Conservation (phyloP, 2,113 vertebrate genomes). For the Phalacrocorax brasilianus region DNA sequence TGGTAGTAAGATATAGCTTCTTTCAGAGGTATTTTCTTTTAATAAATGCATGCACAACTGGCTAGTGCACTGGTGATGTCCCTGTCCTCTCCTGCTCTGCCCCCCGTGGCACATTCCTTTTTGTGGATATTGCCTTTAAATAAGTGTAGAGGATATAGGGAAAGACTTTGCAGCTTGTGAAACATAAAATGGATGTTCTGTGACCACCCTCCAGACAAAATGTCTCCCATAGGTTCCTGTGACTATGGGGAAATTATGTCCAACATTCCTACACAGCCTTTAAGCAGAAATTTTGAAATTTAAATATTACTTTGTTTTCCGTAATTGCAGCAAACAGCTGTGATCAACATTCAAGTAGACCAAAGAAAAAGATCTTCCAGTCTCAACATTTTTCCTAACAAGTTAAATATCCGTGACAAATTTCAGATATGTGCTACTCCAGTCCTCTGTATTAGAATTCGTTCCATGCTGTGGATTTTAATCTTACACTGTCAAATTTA, state of each 20-base stretch:
- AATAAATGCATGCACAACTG: not conserved
- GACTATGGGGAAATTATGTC: not conserved
- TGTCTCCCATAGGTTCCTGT: slow-evolving; percentile 26
- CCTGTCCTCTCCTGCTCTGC: not conserved
- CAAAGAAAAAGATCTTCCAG: slow-evolving; percentile 44
- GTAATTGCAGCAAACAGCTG: slow-evolving; percentile 55
- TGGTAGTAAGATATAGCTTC: not conserved
- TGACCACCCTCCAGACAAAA: slow-evolving; percentile 23
- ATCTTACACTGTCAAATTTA: not conserved
- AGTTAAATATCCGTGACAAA: not conserved
- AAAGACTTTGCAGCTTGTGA: slow-evolving; percentile 1
- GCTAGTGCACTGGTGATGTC: not conserved
- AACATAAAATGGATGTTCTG: slow-evolving; percentile 42
- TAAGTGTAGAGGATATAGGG: not conserved
- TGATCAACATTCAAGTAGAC: slow-evolving; percentile 35
- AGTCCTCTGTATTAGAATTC: not conserved
- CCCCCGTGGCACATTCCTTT: not conserved
- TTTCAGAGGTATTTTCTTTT: not conserved
- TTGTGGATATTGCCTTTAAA: slow-evolving; percentile 5
- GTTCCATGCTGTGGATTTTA: not conserved
- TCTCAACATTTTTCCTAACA: slow-evolving; percentile 26
- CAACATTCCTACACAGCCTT: not conserved
- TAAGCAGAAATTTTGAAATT: slow-evolving; percentile 42
- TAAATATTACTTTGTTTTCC: slow-evolving; percentile 51
- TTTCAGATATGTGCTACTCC: not conserved